Conservation (phyloP, 2,113 vertebrate species). For the Oryzias curvinotus region DNA sequence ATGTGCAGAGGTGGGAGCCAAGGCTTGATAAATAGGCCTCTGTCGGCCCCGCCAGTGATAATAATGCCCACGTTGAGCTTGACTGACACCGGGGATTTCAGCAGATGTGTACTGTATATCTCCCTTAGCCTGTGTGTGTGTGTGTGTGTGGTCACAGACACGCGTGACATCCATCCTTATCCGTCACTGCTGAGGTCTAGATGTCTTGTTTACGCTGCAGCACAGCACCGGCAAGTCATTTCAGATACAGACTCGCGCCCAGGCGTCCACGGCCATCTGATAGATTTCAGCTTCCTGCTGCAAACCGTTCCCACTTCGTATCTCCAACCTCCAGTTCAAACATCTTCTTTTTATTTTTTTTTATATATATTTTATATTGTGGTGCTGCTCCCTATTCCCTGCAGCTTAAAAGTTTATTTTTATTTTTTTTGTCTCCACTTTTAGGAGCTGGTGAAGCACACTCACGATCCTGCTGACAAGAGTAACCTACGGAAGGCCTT, state of each 20-base stretch:
- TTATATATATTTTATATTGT: slow-evolving; percentile 47
- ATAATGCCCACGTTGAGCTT: slow-evolving; percentile 75
- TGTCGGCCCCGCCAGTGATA: slow-evolving; percentile 67
- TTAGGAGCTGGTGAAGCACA: slow-evolving; percentile 96
- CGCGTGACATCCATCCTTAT: slow-evolving; percentile 71
- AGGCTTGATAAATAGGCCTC: slow-evolving; percentile 67
- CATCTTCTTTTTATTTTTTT: slow-evolving; percentile 19
- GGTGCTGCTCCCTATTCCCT: background rate
- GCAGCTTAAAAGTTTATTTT: background rate
- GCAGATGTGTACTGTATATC: slow-evolving; percentile 60
- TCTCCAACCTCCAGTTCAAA: background rate
- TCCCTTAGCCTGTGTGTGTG: slow-evolving; percentile 36
- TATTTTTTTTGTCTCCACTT: slow-evolving; percentile 10
- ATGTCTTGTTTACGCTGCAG: slow-evolving; percentile 74
- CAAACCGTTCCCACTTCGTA: no score
- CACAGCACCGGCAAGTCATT: slow-evolving; percentile 61
- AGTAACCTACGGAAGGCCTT: slow-evolving; percentile 88
- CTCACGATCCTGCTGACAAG: slow-evolving; percentile 85
- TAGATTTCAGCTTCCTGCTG: slow-evolving; percentile 33
- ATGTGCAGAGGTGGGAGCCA: slow-evolving; percentile 46
- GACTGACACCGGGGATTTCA: slow-evolving; percentile 75
- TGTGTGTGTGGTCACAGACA: slow-evolving; percentile 38
- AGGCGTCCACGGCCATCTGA: slow-evolving; percentile 37
- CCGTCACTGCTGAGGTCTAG: slow-evolving; percentile 56
- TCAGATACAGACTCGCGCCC: slow-evolving; percentile 49